Base-by-base conservation (phyloP, 2,113 vertebrate species). In the Aegithalos caudatus region DNA sequence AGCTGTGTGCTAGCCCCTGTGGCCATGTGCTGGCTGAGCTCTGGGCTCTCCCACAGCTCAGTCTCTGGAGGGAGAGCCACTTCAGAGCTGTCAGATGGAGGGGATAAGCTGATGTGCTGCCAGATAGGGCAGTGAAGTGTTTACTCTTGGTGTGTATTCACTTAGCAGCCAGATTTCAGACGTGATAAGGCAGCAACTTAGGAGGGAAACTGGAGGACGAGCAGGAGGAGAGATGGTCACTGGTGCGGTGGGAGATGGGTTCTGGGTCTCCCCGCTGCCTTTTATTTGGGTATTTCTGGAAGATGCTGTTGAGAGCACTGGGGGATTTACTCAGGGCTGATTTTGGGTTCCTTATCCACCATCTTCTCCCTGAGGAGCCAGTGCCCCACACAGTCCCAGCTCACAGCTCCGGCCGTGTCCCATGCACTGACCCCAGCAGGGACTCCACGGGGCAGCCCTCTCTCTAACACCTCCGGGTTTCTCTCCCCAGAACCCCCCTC, bases 401-500 rank as follows among this genome's bases (percentile, higher is more conserved):
- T 3, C 7, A 1, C 4, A 4, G 47, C 62, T 42, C 11, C 0
- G 0, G 47, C 89, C 48, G 31, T 23, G 14, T 45, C 60, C 62
- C 0, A 2, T 23, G 56, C 27, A 1, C 60, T 28, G 80, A 61
- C 31, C 16, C 28, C 37, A 0, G 3, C 44, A 37, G 69, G 21
- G 23, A 35, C 60, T 48, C 33, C 27, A 2, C 1, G 2, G 33
- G 19, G 7, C 42, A 91, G 14, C 31, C 10, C 6, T 57, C 27
- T 64, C 73, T 35, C 35, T 92, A 60, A 94, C 16, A 1, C 62
- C 70, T 71, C 40, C 0, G 40, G 15, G 19, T 86, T 95, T 93
- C 47, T 79, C 29, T 88, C 76, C 64, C 38, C 92, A 97, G 94
- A 92, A 56, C 61, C 69, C 65, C 72, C 88, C 51, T 50, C 67